Evolutionary conservation across 2,797 vertebrate genomes (phyloP).

Genomic region (Botia kubotai): DNA sequence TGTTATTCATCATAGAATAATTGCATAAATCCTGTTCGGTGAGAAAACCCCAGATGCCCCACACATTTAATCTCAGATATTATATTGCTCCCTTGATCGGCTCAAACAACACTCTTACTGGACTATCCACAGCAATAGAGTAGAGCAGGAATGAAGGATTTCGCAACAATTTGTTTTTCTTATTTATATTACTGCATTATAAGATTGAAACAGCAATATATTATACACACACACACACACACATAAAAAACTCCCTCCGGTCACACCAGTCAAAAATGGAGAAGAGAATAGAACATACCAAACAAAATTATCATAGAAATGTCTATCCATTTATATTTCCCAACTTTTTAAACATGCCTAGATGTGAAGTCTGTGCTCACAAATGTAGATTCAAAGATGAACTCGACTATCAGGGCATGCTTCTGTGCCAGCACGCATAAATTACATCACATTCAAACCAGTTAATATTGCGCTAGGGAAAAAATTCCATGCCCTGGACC

Average conservation of each 20-base stretch:
- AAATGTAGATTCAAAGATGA: slow-evolving; percentile 46
- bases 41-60: slow-evolving; percentile 50
- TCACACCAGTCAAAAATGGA: slow-evolving; percentile 28
- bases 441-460: slow-evolving; percentile 57
- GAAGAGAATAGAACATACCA: slow-evolving; percentile 28
- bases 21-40: slow-evolving; percentile 52
- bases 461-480: slow-evolving; percentile 50
- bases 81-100: slow-evolving; percentile 30
- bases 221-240: background rate
- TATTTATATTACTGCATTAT: slow-evolving; percentile 20
- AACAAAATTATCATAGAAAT: slow-evolving; percentile 33
- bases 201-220: background rate
- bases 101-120: slow-evolving; percentile 29
- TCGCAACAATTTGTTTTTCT: slow-evolving; percentile 13
- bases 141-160: background rate
- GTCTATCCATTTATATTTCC: slow-evolving; percentile 38
- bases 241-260: slow-evolving; percentile 17
- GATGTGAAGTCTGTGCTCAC: slow-evolving; percentile 27
- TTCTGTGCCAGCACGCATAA: slow-evolving; percentile 58
- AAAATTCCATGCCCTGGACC: slow-evolving; percentile 37
- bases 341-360: slow-evolving; percentile 40
- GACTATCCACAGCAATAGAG: slow-evolving; percentile 9
- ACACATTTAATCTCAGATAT: slow-evolving; percentile 41
- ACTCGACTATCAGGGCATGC: slow-evolving; percentile 52
- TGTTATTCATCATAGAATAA: slow-evolving; percentile 61